phyloP scores from a whole-genome alignment of 2,113 vertebrate genomes.

The Piprites chloris region DNA sequence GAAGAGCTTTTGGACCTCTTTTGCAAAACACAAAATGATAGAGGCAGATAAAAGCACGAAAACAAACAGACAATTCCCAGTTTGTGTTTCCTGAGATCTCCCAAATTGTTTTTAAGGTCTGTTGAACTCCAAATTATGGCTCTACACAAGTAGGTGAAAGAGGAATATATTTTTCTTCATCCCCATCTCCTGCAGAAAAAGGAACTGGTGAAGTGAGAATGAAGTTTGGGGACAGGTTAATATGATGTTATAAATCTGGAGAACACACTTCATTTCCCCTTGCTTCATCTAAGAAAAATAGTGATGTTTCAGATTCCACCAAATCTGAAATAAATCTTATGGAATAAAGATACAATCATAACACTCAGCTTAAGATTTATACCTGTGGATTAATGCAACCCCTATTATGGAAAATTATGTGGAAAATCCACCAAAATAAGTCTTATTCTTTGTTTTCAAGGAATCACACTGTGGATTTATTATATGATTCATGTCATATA shows the following conservation, averaged over 20 bases:
- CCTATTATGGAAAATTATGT: conserved; percentile 2
- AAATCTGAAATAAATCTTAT: conserved; percentile 4
- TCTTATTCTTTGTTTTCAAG: background rate
- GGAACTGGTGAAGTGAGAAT: background rate
- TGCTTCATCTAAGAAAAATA: background rate
- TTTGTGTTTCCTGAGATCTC: background rate
- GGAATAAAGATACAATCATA: background rate
- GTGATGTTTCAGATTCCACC: background rate
- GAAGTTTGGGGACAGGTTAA: background rate
- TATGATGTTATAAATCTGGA: background rate
- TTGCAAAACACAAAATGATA: background rate
- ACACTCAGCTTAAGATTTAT: background rate
- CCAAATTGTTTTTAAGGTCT: background rate
- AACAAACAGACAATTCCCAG: background rate
- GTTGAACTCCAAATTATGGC: background rate
- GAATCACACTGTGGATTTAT: background rate
- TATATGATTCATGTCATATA: background rate
- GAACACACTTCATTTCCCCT: background rate
- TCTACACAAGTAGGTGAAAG: background rate
- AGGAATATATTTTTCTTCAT: background rate
- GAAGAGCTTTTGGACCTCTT: background rate
- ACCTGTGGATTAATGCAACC: background rate
- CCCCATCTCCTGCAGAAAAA: background rate
- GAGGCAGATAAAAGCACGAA: background rate
- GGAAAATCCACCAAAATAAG: background rate